These are phyloP conservation scores for Rostratula benghalensis DNA, from an alignment of 2,113 vertebrate genomes.

Conservation along the genomic window DNA sequence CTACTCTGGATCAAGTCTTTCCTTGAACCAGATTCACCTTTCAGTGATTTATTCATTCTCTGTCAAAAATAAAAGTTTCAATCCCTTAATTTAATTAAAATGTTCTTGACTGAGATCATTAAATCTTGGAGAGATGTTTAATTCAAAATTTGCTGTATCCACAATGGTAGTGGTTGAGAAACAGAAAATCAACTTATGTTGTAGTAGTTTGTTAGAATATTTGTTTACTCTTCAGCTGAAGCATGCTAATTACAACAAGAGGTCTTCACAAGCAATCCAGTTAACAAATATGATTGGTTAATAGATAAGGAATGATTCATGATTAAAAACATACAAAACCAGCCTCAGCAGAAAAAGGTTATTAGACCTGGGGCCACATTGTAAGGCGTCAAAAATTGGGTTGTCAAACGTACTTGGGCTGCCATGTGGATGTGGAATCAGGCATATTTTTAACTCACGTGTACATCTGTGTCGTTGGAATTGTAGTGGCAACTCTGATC, in stretches of 20 bases:
- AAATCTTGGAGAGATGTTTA: constrained; percentile 72
- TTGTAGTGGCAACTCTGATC: background rate
- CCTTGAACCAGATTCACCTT: constrained; percentile 1
- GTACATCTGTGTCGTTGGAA: background rate
- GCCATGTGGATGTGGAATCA: background rate
- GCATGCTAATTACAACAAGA: constrained; percentile 78
- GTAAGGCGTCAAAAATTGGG: background rate
- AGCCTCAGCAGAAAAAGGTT: background rate
- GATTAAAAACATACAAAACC: constrained; percentile 57
- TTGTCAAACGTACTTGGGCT: background rate
- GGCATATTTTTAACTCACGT: background rate
- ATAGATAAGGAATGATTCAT: constrained; percentile 63
- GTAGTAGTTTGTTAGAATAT: constrained; percentile 76
- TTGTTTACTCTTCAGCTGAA: constrained; percentile 78
- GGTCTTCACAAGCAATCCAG: constrained; percentile 74
- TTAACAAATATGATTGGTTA: constrained; percentile 71
- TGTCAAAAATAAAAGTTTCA: constrained; percentile 65
- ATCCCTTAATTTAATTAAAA: constrained; percentile 74
- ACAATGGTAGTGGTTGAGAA: constrained; percentile 67
- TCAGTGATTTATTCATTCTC: constrained; percentile 42
- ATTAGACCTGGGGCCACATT: background rate
- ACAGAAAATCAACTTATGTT: constrained; percentile 76
- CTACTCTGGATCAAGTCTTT: background rate
- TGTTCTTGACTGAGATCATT: constrained; percentile 73
- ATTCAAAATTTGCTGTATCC: constrained; percentile 72